Evolutionary conservation across 2,113 vertebrate species (phyloP).

Genomic region (Sorex araneus): DNA sequence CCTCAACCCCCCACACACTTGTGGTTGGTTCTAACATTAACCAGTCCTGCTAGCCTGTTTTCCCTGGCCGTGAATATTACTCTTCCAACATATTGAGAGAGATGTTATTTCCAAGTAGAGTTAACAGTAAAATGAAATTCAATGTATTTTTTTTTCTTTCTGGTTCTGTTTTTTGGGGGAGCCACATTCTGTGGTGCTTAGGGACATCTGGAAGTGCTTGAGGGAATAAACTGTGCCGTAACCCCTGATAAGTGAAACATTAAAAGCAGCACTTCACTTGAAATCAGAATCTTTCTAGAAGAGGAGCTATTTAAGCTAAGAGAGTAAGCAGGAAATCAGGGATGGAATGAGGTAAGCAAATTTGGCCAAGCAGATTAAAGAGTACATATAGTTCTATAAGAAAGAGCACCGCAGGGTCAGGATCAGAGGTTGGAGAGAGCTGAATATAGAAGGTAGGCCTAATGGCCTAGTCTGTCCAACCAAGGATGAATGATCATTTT

Average conservation of each 20-base stretch:
- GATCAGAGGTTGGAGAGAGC: not conserved
- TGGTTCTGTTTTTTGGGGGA: no score
- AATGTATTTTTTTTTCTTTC: no score
- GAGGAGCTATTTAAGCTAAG: not conserved
- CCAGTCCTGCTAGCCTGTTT: no score
- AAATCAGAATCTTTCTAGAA: conserved; percentile 30
- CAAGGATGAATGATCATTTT: not conserved
- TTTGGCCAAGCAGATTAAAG: not conserved
- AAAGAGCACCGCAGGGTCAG: not conserved
- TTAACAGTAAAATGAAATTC: no score
- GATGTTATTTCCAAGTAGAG: no score
- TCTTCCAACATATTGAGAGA: no score
- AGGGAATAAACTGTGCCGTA: no score
- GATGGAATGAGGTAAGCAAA: not conserved
- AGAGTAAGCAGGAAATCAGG: not conserved
- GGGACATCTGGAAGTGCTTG: no score
- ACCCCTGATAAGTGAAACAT: not conserved
- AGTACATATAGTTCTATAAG: not conserved
- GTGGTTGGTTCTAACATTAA: no score
- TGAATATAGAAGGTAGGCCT: not conserved
- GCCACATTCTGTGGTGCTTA: no score
- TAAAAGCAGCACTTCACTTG: not conserved
- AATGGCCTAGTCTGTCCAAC: not conserved
- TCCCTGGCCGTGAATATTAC: no score
- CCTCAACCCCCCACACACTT: no score